Percentiles rank a stretch among this genome's conserved stretches.
These are phyloP conservation scores for Delphinus delphis DNA, from an alignment of 2,113 vertebrate species.

Conservation along the genomic window DNA sequence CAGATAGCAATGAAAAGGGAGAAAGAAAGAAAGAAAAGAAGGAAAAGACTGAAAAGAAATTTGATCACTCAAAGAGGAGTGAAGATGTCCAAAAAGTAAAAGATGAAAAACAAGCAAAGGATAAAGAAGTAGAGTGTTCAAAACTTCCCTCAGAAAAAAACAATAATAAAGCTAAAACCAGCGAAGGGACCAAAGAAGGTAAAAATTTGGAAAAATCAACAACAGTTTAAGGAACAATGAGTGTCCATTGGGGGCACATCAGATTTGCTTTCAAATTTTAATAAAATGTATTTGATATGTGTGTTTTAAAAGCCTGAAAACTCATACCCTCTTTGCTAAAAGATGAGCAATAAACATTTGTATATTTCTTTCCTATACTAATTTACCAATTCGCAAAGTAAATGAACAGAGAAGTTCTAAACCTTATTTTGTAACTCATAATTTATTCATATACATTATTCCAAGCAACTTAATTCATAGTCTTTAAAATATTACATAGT, in stretches of 20 bases:
- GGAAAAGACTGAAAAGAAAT: conserved; percentile 85
- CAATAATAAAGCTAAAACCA: conserved; percentile 87
- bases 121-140: conserved; percentile 74
- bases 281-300: neutral
- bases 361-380: neutral
- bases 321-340: neutral
- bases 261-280: neutral
- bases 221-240: neutral
- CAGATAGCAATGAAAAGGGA: conserved; percentile 81
- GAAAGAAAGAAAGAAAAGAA: conserved; percentile 88
- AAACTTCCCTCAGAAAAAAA: conserved; percentile 84
- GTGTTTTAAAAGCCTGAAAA: neutral
- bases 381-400: neutral
- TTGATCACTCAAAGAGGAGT: conserved; percentile 80
- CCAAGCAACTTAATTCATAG: neutral
- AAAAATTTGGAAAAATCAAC: neutral
- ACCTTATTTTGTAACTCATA: neutral
- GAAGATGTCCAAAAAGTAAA: conserved; percentile 79
- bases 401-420: neutral
- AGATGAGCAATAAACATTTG: neutral
- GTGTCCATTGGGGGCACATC: neutral
- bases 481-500: conserved; percentile 2
- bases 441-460: neutral
- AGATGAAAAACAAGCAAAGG: conserved; percentile 83
- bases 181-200: conserved; percentile 94